Base-by-base conservation (phyloP, 1,140 invertebrate species). In the Drosophila sulfurigaster region DNA sequence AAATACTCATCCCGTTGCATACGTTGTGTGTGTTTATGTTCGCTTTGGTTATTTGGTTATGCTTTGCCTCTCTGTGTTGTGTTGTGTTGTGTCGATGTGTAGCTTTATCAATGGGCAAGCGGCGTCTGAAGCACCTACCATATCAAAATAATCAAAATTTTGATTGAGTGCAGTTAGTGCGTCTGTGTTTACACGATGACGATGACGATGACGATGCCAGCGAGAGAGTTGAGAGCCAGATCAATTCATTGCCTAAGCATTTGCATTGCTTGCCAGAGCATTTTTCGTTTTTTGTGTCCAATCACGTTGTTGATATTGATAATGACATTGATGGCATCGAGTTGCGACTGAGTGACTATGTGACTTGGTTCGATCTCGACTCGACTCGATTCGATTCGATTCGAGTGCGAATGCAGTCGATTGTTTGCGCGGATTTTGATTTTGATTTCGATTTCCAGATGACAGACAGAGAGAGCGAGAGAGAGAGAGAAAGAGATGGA, bases 281-380 rank as follows among this genome's bases (percentile, higher is more conserved):
- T 16, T 16, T 16, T 16, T 1, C 1, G 16, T 20, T 20, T 25
- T 88, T 89, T 90, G 57, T 81, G 87, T 91, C 82, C 82, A 86
- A 91, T 91, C 87, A 91, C 70, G 87, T 87, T 91, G 87, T 91
- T 91, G 89, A 86, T 91, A 85, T 89, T 91, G 89, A 91, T 91
- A 91, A 89, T 91, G 88, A 91, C 89, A 91, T 91, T 89, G 86
- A 90, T 82, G 82, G 82, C 86, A 85, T 90, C 79, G 81, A 85
- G 70, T 82, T 81, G 20, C 69, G 54, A 51, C 75, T 81, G 89
- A 91, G 81, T 88, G 89, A 91, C 88, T 91, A 78, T 87, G 75
- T 66, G 79, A 65, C 56, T 75, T 76, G 16, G 28, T 41, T 46
- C 51, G 79, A 79, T 74, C 63, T 67, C 51, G n/a, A 43, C 11